These are phyloP conservation scores for Chrysogorgia sp. DNA, from an alignment of 92 coral and sea anemone genomes.

Conservation along the genomic window DNA sequence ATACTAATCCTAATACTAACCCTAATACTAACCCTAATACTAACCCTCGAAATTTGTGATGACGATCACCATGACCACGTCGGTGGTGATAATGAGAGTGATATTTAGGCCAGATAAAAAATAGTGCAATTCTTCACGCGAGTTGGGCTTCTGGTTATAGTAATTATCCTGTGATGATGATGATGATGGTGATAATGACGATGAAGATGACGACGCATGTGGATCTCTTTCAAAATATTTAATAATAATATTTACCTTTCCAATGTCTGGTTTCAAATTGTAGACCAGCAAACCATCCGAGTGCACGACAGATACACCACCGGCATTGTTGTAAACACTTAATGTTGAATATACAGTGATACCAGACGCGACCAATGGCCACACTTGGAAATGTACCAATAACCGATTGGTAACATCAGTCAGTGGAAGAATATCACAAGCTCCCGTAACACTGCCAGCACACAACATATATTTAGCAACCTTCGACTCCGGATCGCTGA, in stretches of 20 bases:
- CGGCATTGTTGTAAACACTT: constrained; percentile 77
- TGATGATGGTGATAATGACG: too few relatives aligned
- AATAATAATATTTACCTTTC: constrained; percentile 78
- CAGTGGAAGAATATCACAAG: constrained; percentile 80
- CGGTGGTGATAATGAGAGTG: too few relatives aligned
- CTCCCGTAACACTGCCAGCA: constrained; percentile 75
- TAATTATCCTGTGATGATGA: too few relatives aligned
- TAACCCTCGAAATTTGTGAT: too few relatives aligned
- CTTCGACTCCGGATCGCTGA: constrained; percentile 77
- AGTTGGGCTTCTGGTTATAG: too few relatives aligned
- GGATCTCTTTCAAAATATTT: too few relatives aligned
- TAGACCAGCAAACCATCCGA: constrained; percentile 89
- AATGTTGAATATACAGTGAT: constrained; percentile 72
- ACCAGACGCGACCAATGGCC: constrained; percentile 74
- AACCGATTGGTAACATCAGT: constrained; percentile 51
- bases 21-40: too few relatives aligned
- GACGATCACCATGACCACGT: too few relatives aligned
- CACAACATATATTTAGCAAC: constrained; percentile 79
- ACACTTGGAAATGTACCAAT: constrained; percentile 67
- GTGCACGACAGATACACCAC: constrained; percentile 66
- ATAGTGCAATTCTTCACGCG: too few relatives aligned
- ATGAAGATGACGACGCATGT: too few relatives aligned
- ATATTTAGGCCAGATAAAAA: too few relatives aligned
- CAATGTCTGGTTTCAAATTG: constrained; percentile 75
- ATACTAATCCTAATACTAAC: too few relatives aligned